Evolutionary conservation across 2,888 invertebrate genomes (phyloP), one percentile per base, ranked within the genome.

Genomic region (Dorcus parallelipipedus): DNA sequence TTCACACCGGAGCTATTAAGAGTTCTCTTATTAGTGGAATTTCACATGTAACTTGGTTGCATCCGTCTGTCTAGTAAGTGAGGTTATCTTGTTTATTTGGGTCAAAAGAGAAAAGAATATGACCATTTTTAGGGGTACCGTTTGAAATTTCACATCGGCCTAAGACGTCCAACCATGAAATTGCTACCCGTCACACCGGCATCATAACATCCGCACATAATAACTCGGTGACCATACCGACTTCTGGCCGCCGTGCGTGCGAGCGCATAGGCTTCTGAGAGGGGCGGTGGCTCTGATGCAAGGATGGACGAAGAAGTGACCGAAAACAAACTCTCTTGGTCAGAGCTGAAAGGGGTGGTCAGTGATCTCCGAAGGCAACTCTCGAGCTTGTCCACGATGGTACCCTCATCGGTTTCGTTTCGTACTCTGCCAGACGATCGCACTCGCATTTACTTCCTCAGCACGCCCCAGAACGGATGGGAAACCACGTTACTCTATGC

Each of bases 401-500:
- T 93, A 17, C 94, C 94, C 1, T 88, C 88, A 68, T 89, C 90
- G 49, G 87, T 94, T 66, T 87, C 89, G 38, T 94, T 94, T 78
- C 84, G 93, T 58, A 86, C 85, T 26, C 81, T 93, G 40, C 84
- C 86, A 53, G 91, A 91, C 78, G 91, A 91, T 39, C 86, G 90
- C 67, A 91, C 86, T 9, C 84, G 95, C 70, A 88, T 96, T 70
- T 97, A 96, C 78, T 97, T 95, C 76, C 82, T 97, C 61, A 90
- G 93, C 67, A 91, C 91, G 20, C 92, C 93, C 0, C 89, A 89
- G 52, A 92, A 91, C 71, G 91, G 91, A 10, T 91, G 94, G 86
- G 95, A 96, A 77, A 93, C 93, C 2, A 95, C 95, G 0, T 79
- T 96, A 9, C 80, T 95, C 1, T 95, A 90, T 72, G 88, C 90